Conservation (phyloP, 2,113 vertebrate species). For the Menura novaehollandiae region DNA sequence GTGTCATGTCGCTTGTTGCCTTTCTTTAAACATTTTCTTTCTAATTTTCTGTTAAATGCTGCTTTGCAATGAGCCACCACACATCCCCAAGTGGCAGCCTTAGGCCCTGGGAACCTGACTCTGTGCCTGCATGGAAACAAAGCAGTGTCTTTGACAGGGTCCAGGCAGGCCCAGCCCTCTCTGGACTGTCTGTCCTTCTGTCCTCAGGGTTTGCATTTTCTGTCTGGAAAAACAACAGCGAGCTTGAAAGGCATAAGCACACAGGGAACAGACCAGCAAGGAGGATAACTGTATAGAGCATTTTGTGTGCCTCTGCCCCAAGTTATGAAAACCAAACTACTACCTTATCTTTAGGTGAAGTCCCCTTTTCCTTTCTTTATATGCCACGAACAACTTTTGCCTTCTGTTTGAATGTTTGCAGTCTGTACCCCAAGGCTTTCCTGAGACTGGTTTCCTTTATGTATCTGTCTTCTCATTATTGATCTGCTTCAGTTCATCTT, state of each 20-base stretch:
- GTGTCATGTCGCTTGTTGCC: background rate
- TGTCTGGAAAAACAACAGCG: background rate
- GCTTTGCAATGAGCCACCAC: background rate
- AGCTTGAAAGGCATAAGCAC: background rate
- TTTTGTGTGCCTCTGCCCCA: background rate
- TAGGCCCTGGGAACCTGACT: background rate
- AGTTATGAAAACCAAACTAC: background rate
- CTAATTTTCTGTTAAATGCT: background rate
- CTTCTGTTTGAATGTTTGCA: background rate
- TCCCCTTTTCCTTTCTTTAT: background rate
- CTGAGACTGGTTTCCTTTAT: background rate
- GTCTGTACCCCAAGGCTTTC: background rate
- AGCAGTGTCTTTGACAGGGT: background rate
- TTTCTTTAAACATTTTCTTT: background rate
- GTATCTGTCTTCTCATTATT: background rate
- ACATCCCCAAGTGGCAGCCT: background rate
- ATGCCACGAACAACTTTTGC: background rate
- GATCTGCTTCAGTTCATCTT: background rate
- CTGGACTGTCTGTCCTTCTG: background rate
- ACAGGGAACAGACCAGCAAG: background rate
- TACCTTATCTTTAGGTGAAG: background rate
- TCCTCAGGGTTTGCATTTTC: background rate
- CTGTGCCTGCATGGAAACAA: background rate
- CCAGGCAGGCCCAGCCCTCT: background rate
- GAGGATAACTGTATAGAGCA: background rate